Evolutionary conservation across 92 coral and sea anemone species (phyloP).

Genomic region (Montipora capitata): DNA sequence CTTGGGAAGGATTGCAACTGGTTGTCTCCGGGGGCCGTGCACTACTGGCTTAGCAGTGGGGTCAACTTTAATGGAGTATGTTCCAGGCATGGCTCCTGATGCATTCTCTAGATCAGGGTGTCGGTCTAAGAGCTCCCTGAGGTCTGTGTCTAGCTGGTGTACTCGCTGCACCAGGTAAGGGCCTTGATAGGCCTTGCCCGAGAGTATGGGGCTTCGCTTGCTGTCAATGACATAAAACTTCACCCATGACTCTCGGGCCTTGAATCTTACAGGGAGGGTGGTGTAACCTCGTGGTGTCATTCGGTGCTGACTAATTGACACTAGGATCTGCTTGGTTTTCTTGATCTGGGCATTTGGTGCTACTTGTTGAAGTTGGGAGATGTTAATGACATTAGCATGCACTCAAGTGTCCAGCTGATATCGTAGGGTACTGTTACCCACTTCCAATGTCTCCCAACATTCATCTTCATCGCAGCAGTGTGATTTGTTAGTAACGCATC

Average conservation of each 20-base stretch:
- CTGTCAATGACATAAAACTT: conserved; percentile 72
- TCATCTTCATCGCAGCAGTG: conserved; percentile 20
- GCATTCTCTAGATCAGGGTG: conserved; percentile 61
- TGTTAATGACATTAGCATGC: conserved; percentile 62
- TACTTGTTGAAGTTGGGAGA: conserved; percentile 55
- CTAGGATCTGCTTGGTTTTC: conserved; percentile 68
- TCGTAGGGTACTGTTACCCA: conserved; percentile 42
- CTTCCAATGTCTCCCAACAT: conserved; percentile 67
- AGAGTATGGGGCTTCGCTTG: conserved; percentile 59
- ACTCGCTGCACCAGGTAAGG: conserved; percentile 64
- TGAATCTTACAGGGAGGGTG: conserved; percentile 51
- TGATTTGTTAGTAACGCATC: conserved; percentile 4
- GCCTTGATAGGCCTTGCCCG: conserved; percentile 71
- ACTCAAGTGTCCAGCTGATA: conserved; percentile 67
- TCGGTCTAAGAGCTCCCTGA: conserved; percentile 58
- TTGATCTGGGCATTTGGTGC: conserved; percentile 70
- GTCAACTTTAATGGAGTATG: conserved; percentile 50
- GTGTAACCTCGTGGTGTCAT: conserved; percentile 60
- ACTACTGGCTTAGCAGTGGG: conserved; percentile 61
- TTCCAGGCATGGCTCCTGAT: conserved; percentile 76
- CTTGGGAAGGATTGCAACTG: conserved; percentile 68
- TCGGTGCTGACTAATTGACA: conserved; percentile 68
- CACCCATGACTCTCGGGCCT: conserved; percentile 33
- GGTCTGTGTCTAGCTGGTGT: conserved; percentile 46
- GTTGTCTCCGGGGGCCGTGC: conserved; percentile 72